Evolutionary conservation across 1,140 invertebrate genomes (phyloP), one percentile per base, ranked within the genome.

Genomic region (Cyclargus thomasi): DNA sequence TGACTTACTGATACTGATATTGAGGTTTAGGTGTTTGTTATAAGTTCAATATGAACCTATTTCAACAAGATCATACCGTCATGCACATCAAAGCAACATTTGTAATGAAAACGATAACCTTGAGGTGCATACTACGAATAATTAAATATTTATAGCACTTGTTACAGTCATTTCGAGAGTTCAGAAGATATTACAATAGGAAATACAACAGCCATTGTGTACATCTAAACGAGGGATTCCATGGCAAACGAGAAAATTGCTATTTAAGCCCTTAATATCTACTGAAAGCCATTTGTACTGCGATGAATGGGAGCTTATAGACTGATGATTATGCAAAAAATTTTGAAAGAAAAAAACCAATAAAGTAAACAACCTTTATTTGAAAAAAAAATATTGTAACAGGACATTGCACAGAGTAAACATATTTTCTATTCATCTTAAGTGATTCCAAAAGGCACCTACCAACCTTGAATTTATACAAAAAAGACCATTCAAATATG

Each of bases 401-500:
- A 59, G 55, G 55, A 3, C 55, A 59, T 59, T 20, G 55, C 55
- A 59, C 17, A 59, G 18, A 20, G 18, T 20, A 59, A 59, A 59
- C 55, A 59, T 11, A 59, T 59, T 59, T 59, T 21, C 55, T 59
- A 59, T 59, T 59, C 20, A 59, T 59, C 18, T 59, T 59, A 11
- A 59, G 20, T 59, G 55, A 76, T 72, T 78, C 72, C 69, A 82
- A 75, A 74, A 74, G 70, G 67, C 74, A 69, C 66, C 73, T 64
- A 69, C 22, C 75, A 76, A 77, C 80, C 81, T 85, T 82, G 76
- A 67, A 71, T 74, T 73, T 78, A 76, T 75, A 79, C 71, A 67
- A 57, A 53, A 29, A 29, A 65, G 53, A 76, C 73, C 22, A 80
- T 70, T 65, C 71, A 75, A 80, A 78, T 80, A 72, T 83, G 82